phyloP scores from a whole-genome alignment of 1,140 invertebrate species.

The Linepithema humile region DNA sequence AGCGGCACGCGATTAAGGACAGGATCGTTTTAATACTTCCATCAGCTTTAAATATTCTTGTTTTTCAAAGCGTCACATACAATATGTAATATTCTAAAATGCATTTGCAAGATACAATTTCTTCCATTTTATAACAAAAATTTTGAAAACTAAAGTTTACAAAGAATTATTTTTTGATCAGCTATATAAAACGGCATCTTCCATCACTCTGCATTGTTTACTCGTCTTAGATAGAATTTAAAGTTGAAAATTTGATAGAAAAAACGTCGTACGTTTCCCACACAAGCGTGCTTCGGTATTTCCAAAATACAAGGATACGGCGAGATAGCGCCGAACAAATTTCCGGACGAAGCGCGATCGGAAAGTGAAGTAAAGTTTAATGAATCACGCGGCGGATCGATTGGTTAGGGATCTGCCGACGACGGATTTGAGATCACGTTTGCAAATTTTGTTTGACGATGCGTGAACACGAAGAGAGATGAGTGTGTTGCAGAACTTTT shows the following conservation, averaged over 20 bases:
- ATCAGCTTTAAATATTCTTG: not conserved
- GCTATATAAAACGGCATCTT: not conserved
- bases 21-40: slow-evolving; percentile 13
- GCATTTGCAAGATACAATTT: not conserved
- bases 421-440: not conserved
- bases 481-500: not conserved
- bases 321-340: not conserved
- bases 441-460: slow-evolving; percentile 10
- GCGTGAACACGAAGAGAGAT: not conserved
- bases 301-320: not conserved
- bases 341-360: slow-evolving; percentile 4
- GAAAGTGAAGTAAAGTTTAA: slow-evolving; percentile 24
- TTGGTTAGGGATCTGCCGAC: not conserved
- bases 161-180: not conserved
- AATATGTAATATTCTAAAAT: not conserved
- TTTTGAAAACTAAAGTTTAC: not conserved
- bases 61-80: not conserved
- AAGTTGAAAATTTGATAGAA: not conserved
- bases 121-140: not conserved
- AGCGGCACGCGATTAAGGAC: not conserved
- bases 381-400: slow-evolving; percentile 23
- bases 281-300: not conserved
- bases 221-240: not conserved
- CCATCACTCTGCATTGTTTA: no score
- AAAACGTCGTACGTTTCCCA: no score